Percentiles rank a stretch among this genome's conserved stretches.
phyloP scores from a whole-genome alignment of 2,113 vertebrate genomes.

The Ptilonorhynchus violaceus region DNA sequence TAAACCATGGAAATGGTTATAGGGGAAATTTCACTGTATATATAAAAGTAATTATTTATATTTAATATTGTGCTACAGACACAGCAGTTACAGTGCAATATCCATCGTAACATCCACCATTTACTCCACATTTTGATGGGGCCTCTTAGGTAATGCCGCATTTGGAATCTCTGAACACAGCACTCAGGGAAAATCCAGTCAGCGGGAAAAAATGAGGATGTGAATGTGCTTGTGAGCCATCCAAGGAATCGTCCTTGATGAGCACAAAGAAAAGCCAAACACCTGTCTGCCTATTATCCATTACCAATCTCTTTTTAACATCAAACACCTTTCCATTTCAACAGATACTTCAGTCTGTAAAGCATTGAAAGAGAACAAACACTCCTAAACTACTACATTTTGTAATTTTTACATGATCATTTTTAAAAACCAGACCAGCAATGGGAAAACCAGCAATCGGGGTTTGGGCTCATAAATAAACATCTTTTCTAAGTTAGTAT shows the following conservation, averaged over 20 bases:
- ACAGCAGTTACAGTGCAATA: neutral
- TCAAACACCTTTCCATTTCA: neutral
- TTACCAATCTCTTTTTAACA: neutral
- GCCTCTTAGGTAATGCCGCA: neutral
- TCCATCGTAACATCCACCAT: neutral
- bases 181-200: slow-evolving; percentile 10
- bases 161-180: neutral
- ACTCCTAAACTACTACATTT: neutral
- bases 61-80: neutral
- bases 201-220: slow-evolving; percentile 22
- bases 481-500: neutral
- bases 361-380: neutral
- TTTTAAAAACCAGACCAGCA: neutral
- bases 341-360: neutral
- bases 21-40: neutral
- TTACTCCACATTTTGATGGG: slow-evolving; percentile 8
- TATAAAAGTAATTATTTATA: slow-evolving; percentile 14
- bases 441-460: neutral
- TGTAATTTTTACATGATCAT: neutral
- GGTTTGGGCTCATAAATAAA: neutral
- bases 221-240: neutral
- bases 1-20: neutral
- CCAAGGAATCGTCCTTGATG: slow-evolving; percentile 24
- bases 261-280: slow-evolving; percentile 1
- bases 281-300: neutral